Evolutionary conservation across 2,888 invertebrate genomes (phyloP), one percentile per base, ranked within the genome.

Genomic region (Ephialtes manifestator): DNA sequence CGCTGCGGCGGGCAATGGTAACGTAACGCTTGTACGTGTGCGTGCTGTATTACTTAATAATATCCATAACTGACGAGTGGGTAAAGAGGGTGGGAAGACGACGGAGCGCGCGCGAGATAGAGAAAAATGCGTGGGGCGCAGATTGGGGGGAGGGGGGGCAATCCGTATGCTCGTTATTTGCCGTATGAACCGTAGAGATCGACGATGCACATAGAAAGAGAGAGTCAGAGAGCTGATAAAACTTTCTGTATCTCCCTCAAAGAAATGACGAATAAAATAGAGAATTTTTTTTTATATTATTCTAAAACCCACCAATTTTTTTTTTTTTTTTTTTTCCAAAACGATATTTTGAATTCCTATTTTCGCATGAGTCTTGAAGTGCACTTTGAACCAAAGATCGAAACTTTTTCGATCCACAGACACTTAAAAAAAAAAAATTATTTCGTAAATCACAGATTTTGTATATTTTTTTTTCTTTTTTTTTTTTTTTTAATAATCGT

Each of bases 21-120:
- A 84, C 53, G 46, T 65, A 68, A 60, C 39, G 39, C 72, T 68
- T 46, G 81, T 83, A 60, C 60, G 81, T 80, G 81, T 76, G 72
- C 82, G 86, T 63, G 58, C 87, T 89, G 90, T 91, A 92, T 92
- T 92, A 92, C 92, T 92, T 92, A 92, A 92, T 92, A 92, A 92
- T 92, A 92, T 92, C 90, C 92, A 92, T 92, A 92, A 92, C 91
- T 87, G 89, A 88, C 87, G 81, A 81, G 87, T 84, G 88, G 87
- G 71, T 86, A 87, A 72, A 83, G 81, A 83, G 83, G 70, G 81
- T 79, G 82, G 83, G 72, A 74, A 87, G 84, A 84, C 80, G 81
- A 84, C 80, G 75, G 82, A 55, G 83, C 74, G 55, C 67, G 67
- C 46, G 83, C 67, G 77, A 77, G 85, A 79, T 68, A 85, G 77